Evolutionary conservation across 2,797 vertebrate genomes (phyloP).

Genomic region (Halcyon badia): DNA sequence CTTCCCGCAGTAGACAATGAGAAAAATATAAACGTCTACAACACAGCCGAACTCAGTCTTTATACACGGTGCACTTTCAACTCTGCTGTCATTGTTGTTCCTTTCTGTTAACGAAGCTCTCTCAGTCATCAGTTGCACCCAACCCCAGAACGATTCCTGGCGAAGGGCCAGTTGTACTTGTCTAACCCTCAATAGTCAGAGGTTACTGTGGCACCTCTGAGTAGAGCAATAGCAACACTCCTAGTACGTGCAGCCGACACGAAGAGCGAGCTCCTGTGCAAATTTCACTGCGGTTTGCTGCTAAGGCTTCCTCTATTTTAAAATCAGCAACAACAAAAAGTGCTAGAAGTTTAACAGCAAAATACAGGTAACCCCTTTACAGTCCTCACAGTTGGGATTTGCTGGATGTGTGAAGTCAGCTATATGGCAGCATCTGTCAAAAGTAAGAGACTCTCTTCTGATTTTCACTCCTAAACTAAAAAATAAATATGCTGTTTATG

Average conservation of each 20-base stretch:
- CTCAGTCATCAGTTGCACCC: background rate
- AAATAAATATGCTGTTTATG: background rate
- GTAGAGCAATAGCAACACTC: background rate
- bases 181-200: background rate
- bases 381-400: background rate
- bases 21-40: background rate
- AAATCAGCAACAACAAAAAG: background rate
- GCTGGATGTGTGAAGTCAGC: background rate
- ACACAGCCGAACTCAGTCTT: accelerated
- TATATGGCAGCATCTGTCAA: background rate
- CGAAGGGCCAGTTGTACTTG: background rate
- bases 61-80: background rate
- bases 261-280: background rate
- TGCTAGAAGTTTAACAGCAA: background rate
- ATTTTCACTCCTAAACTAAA: background rate
- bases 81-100: background rate
- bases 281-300: background rate
- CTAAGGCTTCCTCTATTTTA: background rate
- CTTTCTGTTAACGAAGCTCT: background rate
- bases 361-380: background rate
- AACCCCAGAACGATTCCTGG: background rate
- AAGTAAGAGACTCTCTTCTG: background rate
- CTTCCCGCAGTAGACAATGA: background rate
- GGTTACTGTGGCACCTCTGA: too few relatives aligned
- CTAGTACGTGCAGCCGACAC: background rate